These are phyloP conservation scores for Hylia prasina DNA, from an alignment of 2,113 vertebrate genomes.

Conservation along the genomic window DNA sequence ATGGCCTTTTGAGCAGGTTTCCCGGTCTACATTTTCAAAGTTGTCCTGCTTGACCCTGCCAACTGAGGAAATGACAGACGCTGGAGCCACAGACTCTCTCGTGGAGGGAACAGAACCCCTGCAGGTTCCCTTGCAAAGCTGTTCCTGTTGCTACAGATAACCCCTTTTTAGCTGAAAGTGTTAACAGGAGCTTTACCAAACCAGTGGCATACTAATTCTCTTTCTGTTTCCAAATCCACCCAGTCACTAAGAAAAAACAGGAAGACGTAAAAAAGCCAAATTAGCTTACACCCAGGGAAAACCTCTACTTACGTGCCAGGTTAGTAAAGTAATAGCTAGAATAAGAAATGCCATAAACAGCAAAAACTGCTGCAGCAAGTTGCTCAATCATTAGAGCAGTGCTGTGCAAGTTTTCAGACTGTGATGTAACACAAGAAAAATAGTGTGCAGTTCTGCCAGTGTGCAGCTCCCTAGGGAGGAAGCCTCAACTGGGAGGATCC, in stretches of 20 bases:
- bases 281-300: background rate
- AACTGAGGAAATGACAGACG: background rate
- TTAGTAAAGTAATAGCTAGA: background rate
- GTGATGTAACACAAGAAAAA: accelerated
- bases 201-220: background rate
- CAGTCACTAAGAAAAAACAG: background rate
- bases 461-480: background rate
- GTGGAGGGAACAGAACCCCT: background rate
- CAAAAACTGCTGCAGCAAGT: background rate
- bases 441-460: too few species aligned
- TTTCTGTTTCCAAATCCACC: background rate
- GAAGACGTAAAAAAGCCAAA: background rate
- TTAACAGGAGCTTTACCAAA: background rate
- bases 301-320: background rate
- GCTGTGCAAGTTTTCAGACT: background rate
- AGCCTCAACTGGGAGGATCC: too few species aligned
- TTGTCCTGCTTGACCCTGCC: background rate
- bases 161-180: background rate
- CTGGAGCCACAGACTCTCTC: background rate
- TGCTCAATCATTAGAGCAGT: background rate
- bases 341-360: background rate
- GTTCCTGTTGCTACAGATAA: background rate
- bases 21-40: background rate
- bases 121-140: background rate
- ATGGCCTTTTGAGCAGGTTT: background rate